Percentiles rank a stretch among this genome's conserved stretches.
These are phyloP conservation scores for Coptodon rendalli DNA, from an alignment of 2,113 vertebrate genomes.

Conservation along the genomic window DNA sequence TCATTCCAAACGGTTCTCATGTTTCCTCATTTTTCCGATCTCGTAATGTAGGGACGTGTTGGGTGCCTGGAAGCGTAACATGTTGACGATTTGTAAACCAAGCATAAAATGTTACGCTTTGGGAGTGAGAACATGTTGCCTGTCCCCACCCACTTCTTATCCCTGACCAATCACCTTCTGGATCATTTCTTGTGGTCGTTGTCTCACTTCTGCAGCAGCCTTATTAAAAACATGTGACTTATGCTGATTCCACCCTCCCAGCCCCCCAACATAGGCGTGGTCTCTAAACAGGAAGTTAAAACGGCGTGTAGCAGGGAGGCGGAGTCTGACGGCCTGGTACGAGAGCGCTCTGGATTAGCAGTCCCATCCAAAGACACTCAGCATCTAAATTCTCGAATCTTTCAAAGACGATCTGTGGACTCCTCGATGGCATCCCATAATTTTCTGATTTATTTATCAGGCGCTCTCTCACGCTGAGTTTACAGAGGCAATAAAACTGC, in stretches of 20 bases:
- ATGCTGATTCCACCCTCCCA: background rate
- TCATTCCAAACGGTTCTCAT: background rate
- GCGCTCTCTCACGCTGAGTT: background rate
- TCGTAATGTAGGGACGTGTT: rapidly evolving
- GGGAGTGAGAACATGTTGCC: background rate
- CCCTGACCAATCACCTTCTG: background rate
- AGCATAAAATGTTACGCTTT: background rate
- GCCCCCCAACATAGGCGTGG: no score
- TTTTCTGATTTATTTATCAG: background rate
- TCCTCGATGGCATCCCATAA: background rate
- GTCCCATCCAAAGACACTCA: background rate
- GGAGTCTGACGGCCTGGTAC: background rate
- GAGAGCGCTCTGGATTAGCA: background rate
- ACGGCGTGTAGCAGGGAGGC: background rate
- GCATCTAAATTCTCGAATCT: background rate
- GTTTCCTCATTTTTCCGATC: background rate
- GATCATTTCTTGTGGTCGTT: background rate
- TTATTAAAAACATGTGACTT: background rate
- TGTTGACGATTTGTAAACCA: background rate
- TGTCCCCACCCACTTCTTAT: background rate
- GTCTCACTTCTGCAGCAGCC: background rate
- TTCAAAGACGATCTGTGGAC: background rate
- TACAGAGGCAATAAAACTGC: background rate
- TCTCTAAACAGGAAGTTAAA: background rate
- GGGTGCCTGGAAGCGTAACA: background rate